A percentile compares a stretch with the other conserved stretches of the same genome.
phyloP scores from a whole-genome alignment of 2,113 vertebrate genomes.

The Orycteropus afer region DNA sequence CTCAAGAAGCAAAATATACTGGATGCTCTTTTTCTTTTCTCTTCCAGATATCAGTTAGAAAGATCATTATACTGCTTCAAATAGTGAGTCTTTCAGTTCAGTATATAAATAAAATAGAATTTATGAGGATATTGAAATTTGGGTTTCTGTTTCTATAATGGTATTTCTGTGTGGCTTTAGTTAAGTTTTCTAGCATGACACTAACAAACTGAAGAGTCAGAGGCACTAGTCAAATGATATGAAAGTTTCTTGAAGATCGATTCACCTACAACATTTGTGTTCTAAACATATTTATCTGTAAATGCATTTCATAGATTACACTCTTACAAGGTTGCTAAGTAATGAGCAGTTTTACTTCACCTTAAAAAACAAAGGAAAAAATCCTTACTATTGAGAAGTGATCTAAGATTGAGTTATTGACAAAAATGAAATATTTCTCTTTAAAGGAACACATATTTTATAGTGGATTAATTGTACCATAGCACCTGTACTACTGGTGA shows the following conservation, averaged over 20 bases:
- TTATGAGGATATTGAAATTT: not conserved
- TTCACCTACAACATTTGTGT: not conserved
- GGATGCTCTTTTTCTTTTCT: not conserved
- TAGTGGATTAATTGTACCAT: not conserved
- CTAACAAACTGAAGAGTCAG: not conserved
- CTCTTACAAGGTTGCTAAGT: not conserved
- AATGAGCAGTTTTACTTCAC: not conserved
- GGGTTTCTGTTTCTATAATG: not conserved
- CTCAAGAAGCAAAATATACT: not conserved
- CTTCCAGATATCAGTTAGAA: constrained; percentile 28
- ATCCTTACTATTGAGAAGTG: not conserved
- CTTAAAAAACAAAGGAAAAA: constrained; percentile 12
- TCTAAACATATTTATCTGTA: not conserved
- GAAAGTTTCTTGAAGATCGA: not conserved
- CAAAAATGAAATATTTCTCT: constrained; percentile 32
- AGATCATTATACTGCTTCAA: not conserved
- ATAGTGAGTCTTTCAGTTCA: constrained; percentile 16
- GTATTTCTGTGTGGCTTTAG: not conserved
- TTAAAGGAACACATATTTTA: not conserved
- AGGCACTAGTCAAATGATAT: not conserved
- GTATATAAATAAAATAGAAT: not conserved
- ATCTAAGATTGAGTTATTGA: not conserved
- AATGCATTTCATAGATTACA: not conserved
- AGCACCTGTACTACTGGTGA: not conserved
- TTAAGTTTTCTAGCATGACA: not conserved